Evolutionary conservation across 1,140 invertebrate species (phyloP), one percentile per base, ranked within the genome.

Genomic region (Cepaea nemoralis): DNA sequence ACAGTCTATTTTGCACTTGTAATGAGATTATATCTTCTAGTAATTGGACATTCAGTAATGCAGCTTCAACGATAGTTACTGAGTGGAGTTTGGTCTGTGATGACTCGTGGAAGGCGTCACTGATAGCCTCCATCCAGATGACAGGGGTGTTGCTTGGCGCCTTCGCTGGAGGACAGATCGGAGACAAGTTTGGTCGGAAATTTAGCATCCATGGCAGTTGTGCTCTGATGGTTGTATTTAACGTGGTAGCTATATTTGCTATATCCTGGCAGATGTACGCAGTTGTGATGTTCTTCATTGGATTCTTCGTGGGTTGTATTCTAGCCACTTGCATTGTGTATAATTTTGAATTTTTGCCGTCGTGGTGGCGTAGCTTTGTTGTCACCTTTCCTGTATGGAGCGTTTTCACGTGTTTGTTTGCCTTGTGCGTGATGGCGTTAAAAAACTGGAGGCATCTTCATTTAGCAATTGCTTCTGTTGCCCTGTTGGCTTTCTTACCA

Each of bases 381-480:
- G 39, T 19, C 8, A 35, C 33, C 6, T 35, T 70, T 40, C 67
- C 67, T 3, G 8, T n/a, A 6, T 70, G 67, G 67, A 70, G 5
- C 31, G 10, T 70, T 12, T 6, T 16, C 8, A 37, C 67, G 19
- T 24, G 31, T 70, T 3, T 24, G 6, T 70, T 70, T 70, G 67
- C 27, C 6, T 2, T 70, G 24, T 70, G 67, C n/a, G 33, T 70
- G 33, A 16, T 37, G 14, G 33, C 39, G 5, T 33, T 70, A 8
- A 70, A 67, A 67, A 35, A 67, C 63, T 67, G 63, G 63, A 67
- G 63, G 27, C 12, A 67, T 67, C 8, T 67, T n/a, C 63, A 67
- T 12, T 12, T 67, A 8, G 63, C 63, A 12, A 67, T n/a, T 12
- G 63, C 63, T 12, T 12, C 27, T 12, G 27, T 67, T n/a, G 10